Evolutionary conservation across 2,797 vertebrate genomes (phyloP).

Genomic region (Chelidonichthys spinosus): DNA sequence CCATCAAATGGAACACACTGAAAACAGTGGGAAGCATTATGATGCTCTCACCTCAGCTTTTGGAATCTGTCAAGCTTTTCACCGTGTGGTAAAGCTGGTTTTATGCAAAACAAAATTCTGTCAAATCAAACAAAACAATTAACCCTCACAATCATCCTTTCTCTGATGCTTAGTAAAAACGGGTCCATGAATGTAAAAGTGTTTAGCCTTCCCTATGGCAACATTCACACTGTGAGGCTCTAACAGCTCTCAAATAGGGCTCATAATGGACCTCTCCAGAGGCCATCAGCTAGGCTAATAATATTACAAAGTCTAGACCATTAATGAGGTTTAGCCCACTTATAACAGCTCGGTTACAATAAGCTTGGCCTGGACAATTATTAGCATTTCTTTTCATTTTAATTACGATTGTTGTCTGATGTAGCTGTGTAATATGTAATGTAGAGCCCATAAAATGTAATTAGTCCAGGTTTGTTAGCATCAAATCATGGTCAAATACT

Average conservation of each 20-base stretch:
- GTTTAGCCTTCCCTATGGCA: conserved; percentile 16
- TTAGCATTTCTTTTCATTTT: conserved; percentile 3
- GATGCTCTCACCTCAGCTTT: neutral
- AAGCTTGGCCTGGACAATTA: conserved; percentile 12
- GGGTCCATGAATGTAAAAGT: neutral
- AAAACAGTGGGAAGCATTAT: conserved; percentile 16
- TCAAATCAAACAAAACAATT: neutral
- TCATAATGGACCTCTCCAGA: conserved; percentile 41
- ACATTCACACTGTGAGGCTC: conserved; percentile 28
- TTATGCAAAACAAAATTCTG: neutral
- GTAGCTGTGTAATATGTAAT: neutral
- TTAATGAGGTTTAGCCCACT: conserved; percentile 56
- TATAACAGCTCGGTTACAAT: conserved; percentile 38
- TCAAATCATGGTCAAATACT: neutral
- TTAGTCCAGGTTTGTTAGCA: conserved; percentile 1
- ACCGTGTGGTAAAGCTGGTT: neutral
- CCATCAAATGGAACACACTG: conserved; percentile 70
- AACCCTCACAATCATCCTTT: neutral
- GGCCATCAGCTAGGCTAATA: conserved; percentile 37
- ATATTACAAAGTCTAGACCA: conserved; percentile 43
- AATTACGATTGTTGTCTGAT: neutral
- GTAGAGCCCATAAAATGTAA: neutral
- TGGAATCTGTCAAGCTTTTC: neutral
- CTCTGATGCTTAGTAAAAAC: neutral
- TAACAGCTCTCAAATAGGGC: conserved; percentile 11